Evolutionary conservation across 2,113 vertebrate species (phyloP), one percentile per base, ranked within the genome.

Genomic region (Cariama cristata): DNA sequence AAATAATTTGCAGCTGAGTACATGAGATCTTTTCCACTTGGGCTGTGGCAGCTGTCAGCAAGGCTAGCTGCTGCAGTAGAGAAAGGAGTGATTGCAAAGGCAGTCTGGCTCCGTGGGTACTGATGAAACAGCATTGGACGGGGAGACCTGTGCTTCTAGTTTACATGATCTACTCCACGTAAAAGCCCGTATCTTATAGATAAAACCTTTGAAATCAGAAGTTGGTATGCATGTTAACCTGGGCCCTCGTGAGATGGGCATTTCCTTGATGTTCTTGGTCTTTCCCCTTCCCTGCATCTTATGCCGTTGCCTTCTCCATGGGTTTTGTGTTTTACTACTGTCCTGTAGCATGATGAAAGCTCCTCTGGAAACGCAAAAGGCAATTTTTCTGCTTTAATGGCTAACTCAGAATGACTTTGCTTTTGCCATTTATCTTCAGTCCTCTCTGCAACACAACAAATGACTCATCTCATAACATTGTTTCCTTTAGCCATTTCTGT

Each of bases 191-290:
- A 26, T 53, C 58, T 87, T 71, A 40, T 4, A 63, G 30, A 52
- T 84, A 47, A 32, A 79, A 8, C 14, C 19, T 35, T 10, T 72
- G n/a, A 50, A 85, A 55, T 79, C 18, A 50, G 50, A 53, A 30
- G 7, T 71, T 68, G 72, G 12, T 55, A 16, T 22, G 28, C 56
- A 24, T 71, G 22, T 63, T 79, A 58, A 45, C 0, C 1, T 12
- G 14, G 49, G 9, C 22, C 35, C 32, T 63, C 3, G 1, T 75
- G 53, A 82, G n/a, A 52, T 1, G 0, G 1, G 14, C 9, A 53
- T 95, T 85, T 67, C 73, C 56, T 35, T 72, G 16, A 26, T 56
- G 20, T 19, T 83, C 47, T 44, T 60, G 27, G 38, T 76, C 33
- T 84, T 75, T 49, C 40, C 32, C 26, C 20, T 74, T 80, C 55